Conservation (phyloP, 2,888 invertebrate genomes). For the Fissipunctia ypsillon region DNA sequence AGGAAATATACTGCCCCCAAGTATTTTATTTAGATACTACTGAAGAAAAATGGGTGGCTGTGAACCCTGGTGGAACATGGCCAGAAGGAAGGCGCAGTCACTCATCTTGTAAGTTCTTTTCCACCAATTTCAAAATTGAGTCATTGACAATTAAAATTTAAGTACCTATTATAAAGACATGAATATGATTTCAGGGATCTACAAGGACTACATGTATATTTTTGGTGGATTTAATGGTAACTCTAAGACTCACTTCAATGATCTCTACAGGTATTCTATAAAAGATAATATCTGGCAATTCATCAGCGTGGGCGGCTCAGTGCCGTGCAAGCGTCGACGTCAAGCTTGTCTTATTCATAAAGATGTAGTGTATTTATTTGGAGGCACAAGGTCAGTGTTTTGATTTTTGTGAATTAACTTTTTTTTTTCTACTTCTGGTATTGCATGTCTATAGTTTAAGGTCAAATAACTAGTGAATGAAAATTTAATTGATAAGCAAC, state of each 20-base stretch:
- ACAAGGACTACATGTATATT: slow-evolving; percentile 94
- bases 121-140: not conserved
- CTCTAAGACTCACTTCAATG: slow-evolving; percentile 94
- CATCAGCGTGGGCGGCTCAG: slow-evolving; percentile 90
- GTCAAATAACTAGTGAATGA: slow-evolving; percentile 7
- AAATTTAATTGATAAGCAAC: slow-evolving; percentile 1
- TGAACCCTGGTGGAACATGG: slow-evolving; percentile 90
- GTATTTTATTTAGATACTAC: slow-evolving; percentile 94
- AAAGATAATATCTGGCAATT: slow-evolving; percentile 91
- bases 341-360: slow-evolving; percentile 95
- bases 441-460: slow-evolving; percentile 27
- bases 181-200: slow-evolving; percentile 92
- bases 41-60: slow-evolving; percentile 92
- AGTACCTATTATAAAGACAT: not conserved
- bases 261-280: slow-evolving; percentile 94
- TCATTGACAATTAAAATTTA: not conserved
- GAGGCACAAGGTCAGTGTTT: slow-evolving; percentile 94
- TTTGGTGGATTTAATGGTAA: slow-evolving; percentile 97
- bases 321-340: slow-evolving; percentile 92
- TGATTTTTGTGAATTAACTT: slow-evolving; percentile 7
- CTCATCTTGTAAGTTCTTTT: slow-evolving; percentile 94
- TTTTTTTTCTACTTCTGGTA: slow-evolving; percentile 45
- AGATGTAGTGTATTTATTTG: slow-evolving; percentile 95
- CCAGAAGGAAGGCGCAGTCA: slow-evolving; percentile 97
- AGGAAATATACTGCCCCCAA: slow-evolving; percentile 95